Percentiles rank a stretch among this genome's conserved stretches.
These are phyloP conservation scores for Noctilio leporinus DNA, from an alignment of 2,113 vertebrate species.

Conservation along the genomic window DNA sequence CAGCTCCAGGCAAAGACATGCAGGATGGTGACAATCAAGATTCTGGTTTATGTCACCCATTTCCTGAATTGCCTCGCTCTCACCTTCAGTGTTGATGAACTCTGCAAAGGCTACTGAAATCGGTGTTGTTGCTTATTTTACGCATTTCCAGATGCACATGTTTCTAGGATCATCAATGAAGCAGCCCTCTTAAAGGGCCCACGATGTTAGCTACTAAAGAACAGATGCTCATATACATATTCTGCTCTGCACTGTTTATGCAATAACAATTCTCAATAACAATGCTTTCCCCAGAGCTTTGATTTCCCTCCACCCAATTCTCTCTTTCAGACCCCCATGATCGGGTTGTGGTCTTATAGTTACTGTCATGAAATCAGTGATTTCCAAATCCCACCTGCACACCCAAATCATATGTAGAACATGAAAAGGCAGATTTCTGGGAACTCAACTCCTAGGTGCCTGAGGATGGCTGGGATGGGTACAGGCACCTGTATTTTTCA, in stretches of 20 bases:
- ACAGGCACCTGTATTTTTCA: background rate
- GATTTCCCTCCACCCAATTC: background rate
- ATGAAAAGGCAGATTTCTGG: background rate
- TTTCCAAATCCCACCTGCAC: background rate
- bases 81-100: background rate
- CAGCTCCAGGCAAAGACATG: background rate
- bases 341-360: background rate
- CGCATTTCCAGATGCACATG: background rate
- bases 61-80: background rate
- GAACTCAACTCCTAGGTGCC: background rate
- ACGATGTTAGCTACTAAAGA: background rate
- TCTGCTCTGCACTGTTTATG: background rate
- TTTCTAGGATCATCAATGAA: background rate
- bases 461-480: background rate
- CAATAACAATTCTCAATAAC: background rate
- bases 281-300: background rate
- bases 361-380: background rate
- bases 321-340: background rate
- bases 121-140: background rate
- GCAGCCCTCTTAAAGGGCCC: background rate
- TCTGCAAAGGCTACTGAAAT: background rate
- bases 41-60: background rate
- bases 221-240: background rate
- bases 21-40: background rate
- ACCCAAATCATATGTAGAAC: background rate